Evolutionary conservation across 2,797 vertebrate genomes (phyloP).

Genomic region (Spondyliosoma cantharus): DNA sequence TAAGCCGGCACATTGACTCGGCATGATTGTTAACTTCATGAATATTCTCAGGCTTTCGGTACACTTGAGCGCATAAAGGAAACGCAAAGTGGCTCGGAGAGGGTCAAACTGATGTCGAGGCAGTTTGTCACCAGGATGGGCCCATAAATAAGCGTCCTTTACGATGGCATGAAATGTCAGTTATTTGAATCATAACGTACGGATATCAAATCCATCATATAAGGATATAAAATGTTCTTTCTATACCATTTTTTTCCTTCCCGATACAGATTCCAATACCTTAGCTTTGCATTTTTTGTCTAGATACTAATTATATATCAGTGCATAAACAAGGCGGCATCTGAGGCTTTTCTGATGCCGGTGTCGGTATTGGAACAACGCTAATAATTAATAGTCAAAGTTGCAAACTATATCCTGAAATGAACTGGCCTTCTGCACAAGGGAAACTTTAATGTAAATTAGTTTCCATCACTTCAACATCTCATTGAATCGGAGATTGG

Average conservation of each 20-base stretch:
- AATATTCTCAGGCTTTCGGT: slow-evolving; percentile 56
- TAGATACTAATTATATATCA: too few species aligned
- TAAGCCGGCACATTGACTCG: slow-evolving; percentile 54
- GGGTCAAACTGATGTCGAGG: slow-evolving; percentile 31
- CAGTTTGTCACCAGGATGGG: not conserved
- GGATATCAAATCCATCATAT: not conserved
- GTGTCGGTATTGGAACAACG: too few species aligned
- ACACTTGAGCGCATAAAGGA: slow-evolving; percentile 38
- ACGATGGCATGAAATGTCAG: not conserved
- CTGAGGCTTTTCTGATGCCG: too few species aligned
- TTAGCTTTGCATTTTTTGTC: too few species aligned
- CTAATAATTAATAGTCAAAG: not conserved
- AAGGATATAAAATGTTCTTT: not conserved
- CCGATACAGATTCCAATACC: too few species aligned
- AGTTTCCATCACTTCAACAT: slow-evolving; percentile 23
- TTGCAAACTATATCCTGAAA: slow-evolving; percentile 1
- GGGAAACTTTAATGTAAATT: slow-evolving; percentile 2
- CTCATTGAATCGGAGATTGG: slow-evolving; percentile 22
- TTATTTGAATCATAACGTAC: not conserved
- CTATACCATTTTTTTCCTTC: too few species aligned
- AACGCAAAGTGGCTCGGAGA: slow-evolving; percentile 24
- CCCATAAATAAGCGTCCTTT: not conserved
- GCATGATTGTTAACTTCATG: slow-evolving; percentile 48
- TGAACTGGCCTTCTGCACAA: slow-evolving; percentile 1
- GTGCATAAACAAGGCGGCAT: too few species aligned